Evolutionary conservation across 2,888 invertebrate species (phyloP).

Genomic region (Candidula unifasciata): DNA sequence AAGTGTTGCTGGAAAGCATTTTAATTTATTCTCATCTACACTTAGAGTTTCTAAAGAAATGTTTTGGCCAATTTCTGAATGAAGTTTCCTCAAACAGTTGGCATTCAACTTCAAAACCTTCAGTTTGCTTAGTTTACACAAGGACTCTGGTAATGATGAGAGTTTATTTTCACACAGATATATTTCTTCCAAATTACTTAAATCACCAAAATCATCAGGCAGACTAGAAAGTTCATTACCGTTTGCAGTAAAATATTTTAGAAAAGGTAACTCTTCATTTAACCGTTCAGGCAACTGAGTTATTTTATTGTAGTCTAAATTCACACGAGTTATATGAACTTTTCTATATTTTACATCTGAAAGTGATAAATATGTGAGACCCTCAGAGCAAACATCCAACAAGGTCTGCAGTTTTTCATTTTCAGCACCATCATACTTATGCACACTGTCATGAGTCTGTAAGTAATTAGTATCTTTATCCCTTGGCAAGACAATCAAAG

Average conservation of each 20-base stretch:
- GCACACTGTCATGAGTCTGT: neutral
- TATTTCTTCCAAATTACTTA: conserved; percentile 60
- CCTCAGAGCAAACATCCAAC: neutral
- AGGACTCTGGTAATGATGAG: conserved; percentile 57
- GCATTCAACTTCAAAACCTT: conserved; percentile 65
- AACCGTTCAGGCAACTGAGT: conserved; percentile 61
- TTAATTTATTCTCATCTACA: conserved; percentile 64
- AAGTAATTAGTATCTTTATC: neutral
- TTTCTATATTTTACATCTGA: neutral
- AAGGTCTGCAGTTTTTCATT: neutral
- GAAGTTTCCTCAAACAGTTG: conserved; percentile 61
- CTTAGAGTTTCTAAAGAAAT: conserved; percentile 57
- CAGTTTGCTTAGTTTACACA: conserved; percentile 58
- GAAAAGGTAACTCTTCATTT: conserved; percentile 52
- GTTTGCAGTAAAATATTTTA: conserved; percentile 62
- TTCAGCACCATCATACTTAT: neutral
- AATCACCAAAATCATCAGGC: conserved; percentile 59
- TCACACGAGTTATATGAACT: conserved; percentile 50
- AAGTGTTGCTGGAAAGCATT: conserved; percentile 64
- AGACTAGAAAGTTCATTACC: conserved; percentile 66
- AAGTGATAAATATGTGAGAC: neutral
- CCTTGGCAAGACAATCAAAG: neutral
- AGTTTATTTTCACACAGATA: conserved; percentile 66
- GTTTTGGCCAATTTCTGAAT: conserved; percentile 62
- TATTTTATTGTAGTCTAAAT: conserved; percentile 65